A percentile compares a stretch with the other conserved stretches of the same genome.
phyloP scores from a whole-genome alignment of 2,113 vertebrate species.

The Melozone crissalis region DNA sequence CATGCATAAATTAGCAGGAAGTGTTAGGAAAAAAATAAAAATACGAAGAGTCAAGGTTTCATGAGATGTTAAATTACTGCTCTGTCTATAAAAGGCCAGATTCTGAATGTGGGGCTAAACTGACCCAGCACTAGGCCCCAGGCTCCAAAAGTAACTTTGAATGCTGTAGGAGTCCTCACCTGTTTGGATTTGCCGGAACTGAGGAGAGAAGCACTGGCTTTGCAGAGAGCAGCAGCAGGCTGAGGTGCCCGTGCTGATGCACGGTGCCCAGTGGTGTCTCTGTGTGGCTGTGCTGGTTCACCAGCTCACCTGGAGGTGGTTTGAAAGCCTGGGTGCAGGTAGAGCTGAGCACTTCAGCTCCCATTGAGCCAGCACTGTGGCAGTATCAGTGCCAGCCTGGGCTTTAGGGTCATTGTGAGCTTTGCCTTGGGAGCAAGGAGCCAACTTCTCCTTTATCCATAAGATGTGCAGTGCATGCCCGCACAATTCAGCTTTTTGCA shows the following conservation, averaged over 20 bases:
- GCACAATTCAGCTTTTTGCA: not conserved
- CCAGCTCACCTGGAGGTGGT: not conserved
- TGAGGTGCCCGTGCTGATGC: fast-evolving
- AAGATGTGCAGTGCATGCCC: not conserved
- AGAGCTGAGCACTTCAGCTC: not conserved
- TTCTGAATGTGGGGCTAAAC: not conserved
- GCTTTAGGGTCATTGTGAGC: not conserved
- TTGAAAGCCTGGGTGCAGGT: not conserved
- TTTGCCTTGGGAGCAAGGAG: not conserved
- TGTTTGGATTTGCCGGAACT: not conserved
- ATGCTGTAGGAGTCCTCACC: not conserved
- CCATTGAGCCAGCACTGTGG: not conserved
- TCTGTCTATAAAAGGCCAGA: not conserved
- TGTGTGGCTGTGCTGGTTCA: not conserved
- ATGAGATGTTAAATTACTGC: not conserved
- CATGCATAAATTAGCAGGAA: not conserved
- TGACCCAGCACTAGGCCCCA: not conserved
- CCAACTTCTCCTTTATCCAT: not conserved
- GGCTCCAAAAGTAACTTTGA: not conserved
- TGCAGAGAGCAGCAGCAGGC: not conserved
- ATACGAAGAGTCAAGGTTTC: not conserved
- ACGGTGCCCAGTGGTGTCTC: not conserved
- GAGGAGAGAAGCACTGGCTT: not conserved
- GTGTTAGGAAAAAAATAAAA: not conserved
- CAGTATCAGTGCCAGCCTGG: not conserved